phyloP scores from a whole-genome alignment of 2,113 vertebrate species.

The Peromyscus leucopus region DNA sequence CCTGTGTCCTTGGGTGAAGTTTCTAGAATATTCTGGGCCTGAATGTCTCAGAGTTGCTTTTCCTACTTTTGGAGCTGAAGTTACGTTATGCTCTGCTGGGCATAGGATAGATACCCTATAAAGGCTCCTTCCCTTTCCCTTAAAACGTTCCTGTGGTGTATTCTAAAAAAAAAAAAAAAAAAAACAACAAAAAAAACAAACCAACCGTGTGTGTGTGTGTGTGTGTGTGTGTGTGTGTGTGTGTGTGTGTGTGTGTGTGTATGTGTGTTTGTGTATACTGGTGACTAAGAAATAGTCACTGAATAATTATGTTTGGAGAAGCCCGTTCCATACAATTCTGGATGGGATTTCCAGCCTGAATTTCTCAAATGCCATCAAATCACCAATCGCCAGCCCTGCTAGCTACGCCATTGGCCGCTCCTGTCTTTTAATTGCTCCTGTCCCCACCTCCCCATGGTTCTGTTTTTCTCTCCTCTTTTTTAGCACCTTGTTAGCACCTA shows the following conservation, averaged over 20 bases:
- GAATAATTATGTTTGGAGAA: background rate
- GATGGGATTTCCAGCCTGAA: background rate
- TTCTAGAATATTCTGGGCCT: background rate
- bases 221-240: background rate
- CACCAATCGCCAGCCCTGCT: background rate
- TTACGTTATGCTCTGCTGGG: background rate
- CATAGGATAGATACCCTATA: background rate
- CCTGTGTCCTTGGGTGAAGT: background rate
- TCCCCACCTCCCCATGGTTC: background rate
- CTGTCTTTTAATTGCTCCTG: constrained; percentile 29
- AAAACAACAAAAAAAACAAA: background rate
- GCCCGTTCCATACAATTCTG: background rate
- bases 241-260: background rate
- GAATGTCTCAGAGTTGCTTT: background rate
- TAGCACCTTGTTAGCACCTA: constrained; percentile 43
- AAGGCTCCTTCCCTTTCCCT: background rate
- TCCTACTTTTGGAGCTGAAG: background rate
- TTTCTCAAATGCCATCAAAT: background rate
- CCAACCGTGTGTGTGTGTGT: too few species aligned
- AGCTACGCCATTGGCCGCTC: background rate
- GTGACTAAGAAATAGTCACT: background rate
- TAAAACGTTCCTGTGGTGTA: background rate
- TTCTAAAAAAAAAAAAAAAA: background rate
- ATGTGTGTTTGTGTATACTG: background rate
- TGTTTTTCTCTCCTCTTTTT: constrained; percentile 9